Evolutionary conservation across 2,797 vertebrate genomes (phyloP), one percentile per base, ranked within the genome.

Genomic region (Sebastes elongatus): DNA sequence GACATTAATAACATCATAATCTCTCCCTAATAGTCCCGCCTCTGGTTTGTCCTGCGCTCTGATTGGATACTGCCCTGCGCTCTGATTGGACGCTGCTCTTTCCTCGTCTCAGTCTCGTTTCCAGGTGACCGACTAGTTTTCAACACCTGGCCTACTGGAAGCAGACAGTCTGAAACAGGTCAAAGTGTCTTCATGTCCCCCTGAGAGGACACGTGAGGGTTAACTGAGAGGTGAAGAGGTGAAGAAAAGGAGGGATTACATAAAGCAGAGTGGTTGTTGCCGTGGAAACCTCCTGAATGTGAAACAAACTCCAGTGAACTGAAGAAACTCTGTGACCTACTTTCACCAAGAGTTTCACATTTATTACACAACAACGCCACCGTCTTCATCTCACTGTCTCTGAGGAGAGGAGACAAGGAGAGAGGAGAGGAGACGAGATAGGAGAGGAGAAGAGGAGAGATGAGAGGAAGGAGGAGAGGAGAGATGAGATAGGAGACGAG

Each of bases 241-340:
- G 9, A 73, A 20, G n/a, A 49, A 13, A 18, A 27, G 33, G 55
- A 14, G 13, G 16, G 67, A 69, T 73, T 70, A 66, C 22, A 62
- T 82, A 56, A 77, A 71, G 72, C 63, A 20, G 63, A 77, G 62
- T 2, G 18, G 23, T 13, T 14, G 82, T 85, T 86, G 33, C 76
- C 28, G 60, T 87, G 74, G 87, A 90, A 85, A 82, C 85, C 52
- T 32, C 10, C 35, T 32, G 57, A 70, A 56, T 59, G 33, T 72
- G 70, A 76, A 80, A 49, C 60, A 46, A 67, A 66, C 9, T 70
- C 13, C 27, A 62, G 4, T 66, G 38, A 76, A 57, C 23, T 55
- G 59, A 68, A 71, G 65, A 81, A 74, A 85, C 78, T 83, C 53
- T 52, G 61, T 81, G 89, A 89, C 89, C 89, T 60, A 89, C 70